These are phyloP conservation scores for Mythimna ferrago DNA, from an alignment of 2,888 invertebrate species.

Conservation along the genomic window DNA sequence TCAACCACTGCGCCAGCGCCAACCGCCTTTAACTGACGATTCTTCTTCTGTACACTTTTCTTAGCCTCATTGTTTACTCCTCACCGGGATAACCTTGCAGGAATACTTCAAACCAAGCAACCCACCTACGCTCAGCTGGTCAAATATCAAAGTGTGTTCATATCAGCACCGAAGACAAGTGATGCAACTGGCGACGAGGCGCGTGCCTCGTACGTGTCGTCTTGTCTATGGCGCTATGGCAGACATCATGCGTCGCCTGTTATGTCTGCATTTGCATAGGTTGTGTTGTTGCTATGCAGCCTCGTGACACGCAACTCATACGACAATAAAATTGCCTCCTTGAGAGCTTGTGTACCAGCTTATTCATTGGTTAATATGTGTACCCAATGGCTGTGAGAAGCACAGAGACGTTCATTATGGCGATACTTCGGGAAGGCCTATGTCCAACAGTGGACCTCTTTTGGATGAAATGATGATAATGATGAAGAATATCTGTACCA, in stretches of 20 bases:
- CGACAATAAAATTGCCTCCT: not conserved
- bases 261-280: conserved; percentile 40
- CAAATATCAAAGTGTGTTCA: conserved; percentile 24
- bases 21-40: too few species aligned
- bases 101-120: not conserved
- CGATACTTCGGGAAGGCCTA: too few species aligned
- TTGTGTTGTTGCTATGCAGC: conserved; percentile 24
- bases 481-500: too few species aligned
- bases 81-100: not conserved
- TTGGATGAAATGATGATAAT: too few species aligned
- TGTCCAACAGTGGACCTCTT: too few species aligned
- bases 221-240: conserved; percentile 6
- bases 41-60: too few species aligned
- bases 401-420: too few species aligned
- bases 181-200: conserved; percentile 34
- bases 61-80: too few species aligned
- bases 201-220: conserved; percentile 12
- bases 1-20: too few species aligned
- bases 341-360: not conserved
- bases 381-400: not conserved
- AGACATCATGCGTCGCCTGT: conserved; percentile 19
- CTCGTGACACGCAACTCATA: not conserved
- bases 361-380: not conserved
- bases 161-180: conserved; percentile 1
- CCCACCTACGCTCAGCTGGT: not conserved